Base-by-base conservation (phyloP, 1,140 invertebrate genomes). In the Drosophila bifasciata region DNA sequence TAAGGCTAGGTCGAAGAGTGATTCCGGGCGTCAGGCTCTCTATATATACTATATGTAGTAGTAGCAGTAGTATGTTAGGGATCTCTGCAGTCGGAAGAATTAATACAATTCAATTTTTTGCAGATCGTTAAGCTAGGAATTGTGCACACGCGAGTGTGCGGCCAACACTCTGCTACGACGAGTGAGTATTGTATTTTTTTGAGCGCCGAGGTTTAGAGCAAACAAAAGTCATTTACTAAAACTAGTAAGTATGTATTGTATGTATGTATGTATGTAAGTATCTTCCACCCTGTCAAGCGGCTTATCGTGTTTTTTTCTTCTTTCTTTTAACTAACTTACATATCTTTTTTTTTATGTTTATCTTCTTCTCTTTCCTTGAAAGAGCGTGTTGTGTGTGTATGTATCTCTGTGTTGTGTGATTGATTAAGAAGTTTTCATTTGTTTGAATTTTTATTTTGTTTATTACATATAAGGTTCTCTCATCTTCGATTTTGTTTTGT, bases 1-100 rank as follows among this genome's bases (percentile, higher is more conserved):
- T 81, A 80, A 81, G 79, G 78, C 78, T 80, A 80, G 73, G 56
- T 80, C 53, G 51, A 80, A 81, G 73, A 80, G 68, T 80, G 61
- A 56, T 81, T 71, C 32, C 41, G 41, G 36, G 53, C 48, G 13
- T 28, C 32, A 36, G 40, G 25, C 23, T 21, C 25, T 57, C 41
- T 23, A 57, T 40, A 36, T 21, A 21, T 25, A 25, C 5, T 25
- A 25, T n/a, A n/a, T n/a, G 23, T 25, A 6, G 28, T 36, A 36
- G 32, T 36, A 36, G 32, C 13, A 36, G 0, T 36, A 36, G 9
- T 36, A 36, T 13, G 32, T 36, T 7, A 13, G 32, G 32, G 32
- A 36, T 36, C 32, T 13, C 32, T 32, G 41, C 53, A 45, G 21
- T 53, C 11, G 61, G 28, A 66, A 64, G 60, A 67, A 64, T 40